Base-by-base conservation (phyloP, 2,888 invertebrate species). In the Cryptophagus acutangulus region DNA sequence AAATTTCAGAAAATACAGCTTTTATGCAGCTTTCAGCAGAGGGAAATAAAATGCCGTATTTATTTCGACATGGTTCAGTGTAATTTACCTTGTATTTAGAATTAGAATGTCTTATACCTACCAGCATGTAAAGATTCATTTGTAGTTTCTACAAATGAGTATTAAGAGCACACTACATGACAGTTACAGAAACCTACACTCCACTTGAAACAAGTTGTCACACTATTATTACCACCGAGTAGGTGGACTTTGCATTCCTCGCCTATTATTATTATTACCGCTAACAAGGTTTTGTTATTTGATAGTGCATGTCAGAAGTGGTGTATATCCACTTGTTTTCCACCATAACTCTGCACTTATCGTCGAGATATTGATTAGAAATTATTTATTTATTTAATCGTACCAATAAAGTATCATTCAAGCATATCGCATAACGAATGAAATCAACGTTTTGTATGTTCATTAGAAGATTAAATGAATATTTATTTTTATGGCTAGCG, bases 191-290 rank as follows among this genome's bases (percentile, higher is more conserved):
- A 54, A 54, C 52, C 54, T 51, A 51, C 52, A 54, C 50, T 45
- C 36, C 36, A 39, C 37, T 44, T 43, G 38, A 47, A 38, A 38
- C 38, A 52, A 55, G 52, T 57, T 55, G 54, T 55, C 53, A 53
- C 50, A 48, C 48, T 43, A 54, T 57, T 55, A 55, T 54, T 54
- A 51, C 51, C 48, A n/a, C 43, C 48, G 51, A 48, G 56, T 58
- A 51, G 56, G 58, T 50, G 58, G 54, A 53, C 46, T 52, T 43
- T 43, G 37, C 50, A 55, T 57, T 49, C 51, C 50, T 45, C 33
- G 15, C 42, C 46, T 44, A 52, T 52, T 54, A 54, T 52, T 48
- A 45, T 26, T 26, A 26, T 26, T n/a, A 26, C 12, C 12, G 12
- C 12, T 4, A 13, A 26, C n/a, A 26, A 26, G 12, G n/a, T 26